Evolutionary conservation across 2,113 vertebrate genomes (phyloP).

Genomic region (Mesembrinibis cayennensis): DNA sequence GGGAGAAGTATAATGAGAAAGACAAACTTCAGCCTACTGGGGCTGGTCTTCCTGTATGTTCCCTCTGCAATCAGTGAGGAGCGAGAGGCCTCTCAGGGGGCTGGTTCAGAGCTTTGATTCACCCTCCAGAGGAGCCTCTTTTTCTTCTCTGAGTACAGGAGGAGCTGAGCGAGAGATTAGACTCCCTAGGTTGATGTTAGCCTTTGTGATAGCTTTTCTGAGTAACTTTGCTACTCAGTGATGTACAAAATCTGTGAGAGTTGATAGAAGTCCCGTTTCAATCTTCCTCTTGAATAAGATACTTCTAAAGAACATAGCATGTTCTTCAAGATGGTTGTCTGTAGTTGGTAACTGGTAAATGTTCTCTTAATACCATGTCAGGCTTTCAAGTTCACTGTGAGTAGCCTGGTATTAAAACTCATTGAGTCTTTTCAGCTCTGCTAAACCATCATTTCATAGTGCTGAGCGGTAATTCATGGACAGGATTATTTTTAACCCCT

Average conservation of each 20-base stretch:
- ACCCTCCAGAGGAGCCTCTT: background rate
- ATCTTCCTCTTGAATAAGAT: slow-evolving; percentile 2
- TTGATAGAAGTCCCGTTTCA: slow-evolving; percentile 25
- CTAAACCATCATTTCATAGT: background rate
- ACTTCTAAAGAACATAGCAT: background rate
- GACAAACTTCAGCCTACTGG: background rate
- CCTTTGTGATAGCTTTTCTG: background rate
- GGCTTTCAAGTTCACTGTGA: slow-evolving; percentile 20
- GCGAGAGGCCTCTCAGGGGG: background rate
- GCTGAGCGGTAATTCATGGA: background rate
- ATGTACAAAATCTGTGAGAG: slow-evolving; percentile 2
- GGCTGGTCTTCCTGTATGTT: background rate
- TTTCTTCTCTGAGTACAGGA: background rate
- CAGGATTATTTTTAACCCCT: background rate
- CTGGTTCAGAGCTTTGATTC: background rate
- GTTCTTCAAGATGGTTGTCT: slow-evolving; percentile 35
- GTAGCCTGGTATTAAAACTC: slow-evolving; percentile 46
- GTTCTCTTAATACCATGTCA: slow-evolving; percentile 16
- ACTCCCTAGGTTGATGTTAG: background rate
- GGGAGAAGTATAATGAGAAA: background rate
- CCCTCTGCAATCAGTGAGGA: background rate
- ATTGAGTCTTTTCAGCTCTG: slow-evolving; percentile 36
- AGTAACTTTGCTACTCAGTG: background rate
- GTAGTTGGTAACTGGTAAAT: background rate
- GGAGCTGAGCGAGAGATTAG: background rate